Conservation (phyloP, 2,113 vertebrate genomes). For the Onychorhynchus coronatus region DNA sequence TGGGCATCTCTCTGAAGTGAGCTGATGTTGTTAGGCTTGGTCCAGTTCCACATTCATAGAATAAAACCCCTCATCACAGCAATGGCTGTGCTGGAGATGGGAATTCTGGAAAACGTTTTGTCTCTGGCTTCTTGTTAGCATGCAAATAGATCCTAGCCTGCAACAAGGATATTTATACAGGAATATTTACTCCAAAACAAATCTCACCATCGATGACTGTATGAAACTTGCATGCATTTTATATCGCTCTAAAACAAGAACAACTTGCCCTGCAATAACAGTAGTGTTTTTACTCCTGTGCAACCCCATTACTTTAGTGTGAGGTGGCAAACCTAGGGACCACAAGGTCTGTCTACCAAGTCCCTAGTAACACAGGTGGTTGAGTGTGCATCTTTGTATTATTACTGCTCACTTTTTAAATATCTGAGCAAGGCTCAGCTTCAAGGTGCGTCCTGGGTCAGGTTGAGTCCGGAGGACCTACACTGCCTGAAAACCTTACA, state of each 20-base stretch:
- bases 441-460: not conserved
- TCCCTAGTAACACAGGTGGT: not conserved
- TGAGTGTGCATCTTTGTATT: not conserved
- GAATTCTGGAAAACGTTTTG: not conserved
- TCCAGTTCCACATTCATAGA: not conserved
- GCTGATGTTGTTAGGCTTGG: not conserved
- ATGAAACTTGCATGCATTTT: not conserved
- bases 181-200: not conserved
- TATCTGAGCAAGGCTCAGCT: not conserved
- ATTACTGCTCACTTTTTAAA: not conserved
- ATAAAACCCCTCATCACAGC: not conserved
- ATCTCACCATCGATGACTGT: not conserved
- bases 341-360: not conserved
- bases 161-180: not conserved
- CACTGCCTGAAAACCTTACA: not conserved
- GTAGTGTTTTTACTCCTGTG: not conserved
- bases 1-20: not conserved
- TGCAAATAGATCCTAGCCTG: not conserved
- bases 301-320: accelerated
- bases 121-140: not conserved
- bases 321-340: not conserved
- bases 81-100: not conserved
- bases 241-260: not conserved
- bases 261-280: not conserved
- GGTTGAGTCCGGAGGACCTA: not conserved